Evolutionary conservation across 2,888 invertebrate genomes (phyloP).

Genomic region (Lepeophtheirus nordmannii): DNA sequence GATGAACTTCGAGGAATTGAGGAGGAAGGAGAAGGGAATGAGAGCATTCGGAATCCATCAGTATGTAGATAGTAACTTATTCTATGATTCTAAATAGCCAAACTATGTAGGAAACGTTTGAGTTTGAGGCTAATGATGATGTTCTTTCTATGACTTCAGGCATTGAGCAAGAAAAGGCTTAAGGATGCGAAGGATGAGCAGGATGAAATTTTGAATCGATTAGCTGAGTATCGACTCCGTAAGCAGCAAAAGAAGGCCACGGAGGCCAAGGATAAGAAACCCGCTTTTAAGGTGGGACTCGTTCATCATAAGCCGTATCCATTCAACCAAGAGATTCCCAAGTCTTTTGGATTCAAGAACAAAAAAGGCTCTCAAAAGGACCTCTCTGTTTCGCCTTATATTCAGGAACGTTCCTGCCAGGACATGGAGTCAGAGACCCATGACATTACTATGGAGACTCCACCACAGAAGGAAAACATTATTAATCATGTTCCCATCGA

Average conservation of each 20-base stretch:
- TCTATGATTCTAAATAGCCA: too few species aligned
- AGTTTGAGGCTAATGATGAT: too few species aligned
- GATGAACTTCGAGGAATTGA: too few species aligned
- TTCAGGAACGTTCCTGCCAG: background rate
- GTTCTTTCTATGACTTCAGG: too few species aligned
- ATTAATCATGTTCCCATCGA: background rate
- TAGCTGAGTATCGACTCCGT: background rate
- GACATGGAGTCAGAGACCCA: background rate
- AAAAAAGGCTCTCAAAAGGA: background rate
- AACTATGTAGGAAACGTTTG: too few species aligned
- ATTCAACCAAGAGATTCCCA: background rate
- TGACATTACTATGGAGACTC: background rate
- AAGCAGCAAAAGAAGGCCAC: background rate
- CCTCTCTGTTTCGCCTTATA: background rate
- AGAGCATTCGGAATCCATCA: too few species aligned
- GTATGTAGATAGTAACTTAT: too few species aligned
- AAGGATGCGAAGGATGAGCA: background rate
- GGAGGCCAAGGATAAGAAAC: background rate
- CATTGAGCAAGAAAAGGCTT: too few species aligned
- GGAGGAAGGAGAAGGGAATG: too few species aligned
- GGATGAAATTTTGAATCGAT: background rate
- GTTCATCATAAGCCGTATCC: background rate
- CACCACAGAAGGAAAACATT: background rate
- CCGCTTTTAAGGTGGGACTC: background rate
- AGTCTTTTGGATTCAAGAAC: background rate